phyloP scores from a whole-genome alignment of 2,113 vertebrate species.

The Epinephelus cyanopodus region DNA sequence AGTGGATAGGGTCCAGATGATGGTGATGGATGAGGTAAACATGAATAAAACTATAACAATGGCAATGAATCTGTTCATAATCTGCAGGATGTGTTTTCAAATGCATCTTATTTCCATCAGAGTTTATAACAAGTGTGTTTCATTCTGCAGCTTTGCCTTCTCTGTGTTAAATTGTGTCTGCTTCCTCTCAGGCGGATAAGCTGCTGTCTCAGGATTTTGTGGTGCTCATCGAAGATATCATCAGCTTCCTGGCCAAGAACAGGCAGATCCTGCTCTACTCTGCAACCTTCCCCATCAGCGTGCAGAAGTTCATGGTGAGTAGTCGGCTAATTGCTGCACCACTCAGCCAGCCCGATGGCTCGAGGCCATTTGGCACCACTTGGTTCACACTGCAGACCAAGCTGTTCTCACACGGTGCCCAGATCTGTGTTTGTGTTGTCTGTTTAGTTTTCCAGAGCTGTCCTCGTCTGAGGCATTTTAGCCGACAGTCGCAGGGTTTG shows the following conservation, averaged over 20 bases:
- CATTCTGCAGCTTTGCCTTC: background rate
- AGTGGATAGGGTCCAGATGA: constrained; percentile 84
- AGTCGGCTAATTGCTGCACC: constrained; percentile 13
- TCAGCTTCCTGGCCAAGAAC: constrained; percentile 86
- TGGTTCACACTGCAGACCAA: constrained; percentile 33
- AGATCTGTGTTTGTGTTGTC: constrained; percentile 27
- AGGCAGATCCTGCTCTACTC: constrained; percentile 88
- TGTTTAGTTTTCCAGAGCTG: background rate
- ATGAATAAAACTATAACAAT: background rate
- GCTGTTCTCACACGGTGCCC: constrained; percentile 30
- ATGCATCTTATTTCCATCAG: background rate
- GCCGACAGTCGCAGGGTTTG: background rate
- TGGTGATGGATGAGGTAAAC: constrained; percentile 88
- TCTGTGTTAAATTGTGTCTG: background rate
- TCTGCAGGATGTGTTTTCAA: background rate
- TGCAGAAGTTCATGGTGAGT: constrained; percentile 89
- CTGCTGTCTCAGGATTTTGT: constrained; percentile 89
- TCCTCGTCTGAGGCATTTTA: background rate
- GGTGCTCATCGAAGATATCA: constrained; percentile 87
- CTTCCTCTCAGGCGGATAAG: constrained; percentile 84
- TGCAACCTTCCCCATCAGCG: constrained; percentile 87
- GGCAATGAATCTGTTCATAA: background rate
- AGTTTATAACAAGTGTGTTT: no score
- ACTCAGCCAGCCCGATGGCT: constrained; percentile 32
- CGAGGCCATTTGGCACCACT: constrained; percentile 46